Percentiles rank a stretch among this genome's conserved stretches.
Conservation (phyloP, 92 coral and sea anemone species). For the Zoanthus gigantus region DNA sequence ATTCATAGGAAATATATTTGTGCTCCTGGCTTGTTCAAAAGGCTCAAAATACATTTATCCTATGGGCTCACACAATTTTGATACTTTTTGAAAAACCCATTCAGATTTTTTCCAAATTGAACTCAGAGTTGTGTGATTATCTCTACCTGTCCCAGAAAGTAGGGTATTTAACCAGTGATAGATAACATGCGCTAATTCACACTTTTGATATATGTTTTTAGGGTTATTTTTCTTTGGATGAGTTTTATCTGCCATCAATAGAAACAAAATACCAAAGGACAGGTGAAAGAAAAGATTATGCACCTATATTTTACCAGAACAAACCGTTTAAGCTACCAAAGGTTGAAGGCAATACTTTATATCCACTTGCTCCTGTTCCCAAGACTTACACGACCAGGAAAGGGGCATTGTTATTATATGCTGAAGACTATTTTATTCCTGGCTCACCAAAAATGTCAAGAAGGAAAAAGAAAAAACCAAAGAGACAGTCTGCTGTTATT, state of each 20-base stretch:
- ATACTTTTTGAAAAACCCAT: too few species aligned
- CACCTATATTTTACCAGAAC: slow-evolving; percentile 62
- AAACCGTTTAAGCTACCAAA: slow-evolving; percentile 78
- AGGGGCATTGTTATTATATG: slow-evolving; percentile 92
- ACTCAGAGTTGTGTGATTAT: too few species aligned
- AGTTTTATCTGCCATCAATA: slow-evolving; percentile 76
- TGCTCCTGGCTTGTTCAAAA: too few species aligned
- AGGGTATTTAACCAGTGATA: neutral
- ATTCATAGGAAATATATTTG: too few species aligned
- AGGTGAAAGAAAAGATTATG: slow-evolving; percentile 24
- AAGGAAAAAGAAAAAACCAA: slow-evolving; percentile 73
- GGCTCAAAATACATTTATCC: too few species aligned
- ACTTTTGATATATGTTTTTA: neutral
- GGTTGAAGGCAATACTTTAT: slow-evolving; percentile 35
- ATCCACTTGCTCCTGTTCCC: slow-evolving; percentile 47
- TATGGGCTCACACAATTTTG: too few species aligned
- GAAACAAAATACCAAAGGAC: slow-evolving; percentile 40
- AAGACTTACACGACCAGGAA: slow-evolving; percentile 93
- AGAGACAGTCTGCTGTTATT: slow-evolving; percentile 64
- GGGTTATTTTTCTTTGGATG: slow-evolving; percentile 84
- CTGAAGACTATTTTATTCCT: slow-evolving; percentile 90
- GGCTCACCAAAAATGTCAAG: slow-evolving; percentile 85
- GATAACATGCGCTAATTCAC: neutral
- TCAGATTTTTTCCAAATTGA: too few species aligned
- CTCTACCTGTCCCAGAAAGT: too few species aligned